Evolutionary conservation across 2,888 invertebrate genomes (phyloP).

Genomic region (Aphelenchoides bicaudatus): DNA sequence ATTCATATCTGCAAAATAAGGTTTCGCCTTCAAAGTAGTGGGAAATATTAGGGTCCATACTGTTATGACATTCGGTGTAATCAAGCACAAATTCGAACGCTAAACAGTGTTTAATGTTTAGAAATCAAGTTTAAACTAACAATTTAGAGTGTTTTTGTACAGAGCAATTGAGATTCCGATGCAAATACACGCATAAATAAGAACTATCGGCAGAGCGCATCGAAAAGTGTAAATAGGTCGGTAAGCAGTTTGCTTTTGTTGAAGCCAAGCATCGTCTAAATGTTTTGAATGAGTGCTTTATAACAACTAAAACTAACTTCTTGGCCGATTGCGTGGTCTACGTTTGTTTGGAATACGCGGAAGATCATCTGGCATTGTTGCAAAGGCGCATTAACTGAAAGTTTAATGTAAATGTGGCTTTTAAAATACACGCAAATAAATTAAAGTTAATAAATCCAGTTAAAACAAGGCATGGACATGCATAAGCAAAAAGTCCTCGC

Average conservation of each 20-base stretch:
- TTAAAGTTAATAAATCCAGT: no score
- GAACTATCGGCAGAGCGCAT: constrained; percentile 34
- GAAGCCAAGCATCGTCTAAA: constrained; percentile 41
- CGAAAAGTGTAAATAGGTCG: constrained; percentile 38
- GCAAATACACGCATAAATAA: constrained; percentile 23
- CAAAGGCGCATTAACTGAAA: no score
- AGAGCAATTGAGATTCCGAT: constrained; percentile 11
- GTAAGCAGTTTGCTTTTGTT: constrained; percentile 39
- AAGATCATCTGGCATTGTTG: constrained; percentile 42
- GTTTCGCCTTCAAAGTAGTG: constrained; percentile 7
- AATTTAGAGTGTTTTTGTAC: neutral
- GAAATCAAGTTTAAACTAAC: constrained; percentile 13
- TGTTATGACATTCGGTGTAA: constrained; percentile 41
- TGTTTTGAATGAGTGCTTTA: constrained; percentile 4
- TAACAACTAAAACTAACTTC: constrained; percentile 24
- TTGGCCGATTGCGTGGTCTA: constrained; percentile 35
- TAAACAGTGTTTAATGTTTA: constrained; percentile 24
- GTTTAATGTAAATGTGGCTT: no score
- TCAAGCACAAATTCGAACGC: constrained; percentile 37
- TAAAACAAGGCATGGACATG: no score
- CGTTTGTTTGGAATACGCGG: constrained; percentile 36
- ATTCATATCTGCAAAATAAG: constrained; percentile 8
- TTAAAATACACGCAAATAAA: no score
- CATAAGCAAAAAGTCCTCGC: no score
- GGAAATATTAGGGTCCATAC: neutral